Evolutionary conservation across 2,113 vertebrate genomes (phyloP).

Genomic region (Stegastes partitus): DNA sequence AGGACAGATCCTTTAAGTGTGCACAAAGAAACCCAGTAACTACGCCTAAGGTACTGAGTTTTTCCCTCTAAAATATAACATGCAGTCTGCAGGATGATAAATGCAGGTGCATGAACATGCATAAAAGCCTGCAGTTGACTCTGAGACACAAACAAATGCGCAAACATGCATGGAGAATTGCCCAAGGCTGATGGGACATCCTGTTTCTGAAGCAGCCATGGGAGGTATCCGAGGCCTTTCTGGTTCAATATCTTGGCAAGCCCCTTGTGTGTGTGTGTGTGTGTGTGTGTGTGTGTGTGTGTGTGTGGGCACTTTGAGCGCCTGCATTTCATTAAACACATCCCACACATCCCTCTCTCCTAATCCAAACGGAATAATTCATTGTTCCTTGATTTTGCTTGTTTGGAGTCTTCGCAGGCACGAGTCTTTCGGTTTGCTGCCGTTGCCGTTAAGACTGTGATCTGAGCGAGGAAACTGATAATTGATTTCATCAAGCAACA

Average conservation of each 20-base stretch:
- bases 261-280: slow-evolving; percentile 10
- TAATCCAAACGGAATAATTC: slow-evolving; percentile 69
- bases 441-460: slow-evolving; percentile 8
- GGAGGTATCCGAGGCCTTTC: slow-evolving; percentile 61
- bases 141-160: slow-evolving; percentile 65
- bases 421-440: background rate
- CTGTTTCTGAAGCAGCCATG: slow-evolving; percentile 70
- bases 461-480: slow-evolving; percentile 60
- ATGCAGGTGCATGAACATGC: slow-evolving; percentile 18
- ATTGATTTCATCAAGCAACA: slow-evolving; percentile 74
- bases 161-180: slow-evolving; percentile 65
- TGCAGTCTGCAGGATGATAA: background rate
- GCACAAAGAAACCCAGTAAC: slow-evolving; percentile 26
- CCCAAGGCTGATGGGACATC: slow-evolving; percentile 72
- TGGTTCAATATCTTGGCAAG: slow-evolving; percentile 77
- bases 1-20: background rate
- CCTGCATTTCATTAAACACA: slow-evolving; percentile 77
- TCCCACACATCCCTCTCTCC: slow-evolving; percentile 63
- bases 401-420: slow-evolving; percentile 31
- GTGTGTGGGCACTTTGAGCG: slow-evolving; percentile 50
- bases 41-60: background rate
- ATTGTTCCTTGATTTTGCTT: slow-evolving; percentile 66
- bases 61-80: background rate
- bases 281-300: slow-evolving; percentile 24
- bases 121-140: slow-evolving; percentile 7